Evolutionary conservation across 2,888 invertebrate species (phyloP), one percentile per base, ranked within the genome.

Genomic region (Cerceris rybyensis): DNA sequence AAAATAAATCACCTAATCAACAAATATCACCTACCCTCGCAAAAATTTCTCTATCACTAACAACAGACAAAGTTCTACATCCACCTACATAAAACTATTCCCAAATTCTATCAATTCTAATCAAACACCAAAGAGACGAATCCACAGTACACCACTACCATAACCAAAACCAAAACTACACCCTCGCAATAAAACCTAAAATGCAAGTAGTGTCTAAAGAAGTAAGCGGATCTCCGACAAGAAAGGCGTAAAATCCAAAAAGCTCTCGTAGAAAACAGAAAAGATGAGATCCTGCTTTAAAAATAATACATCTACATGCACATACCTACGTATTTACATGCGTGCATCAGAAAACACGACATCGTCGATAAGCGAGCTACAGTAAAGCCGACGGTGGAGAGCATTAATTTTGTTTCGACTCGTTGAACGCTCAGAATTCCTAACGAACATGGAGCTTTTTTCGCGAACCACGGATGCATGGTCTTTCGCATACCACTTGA

Each of bases 361-460:
- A 17, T 46, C 17, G 17, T 16, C 60, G 46, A 43, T 60, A 46
- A 46, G 43, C 46, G 42, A 14, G 42, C 41, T n/a, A 13, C 41
- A 41, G 8, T 57, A 13, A 59, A n/a, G 11, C 16, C 50, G 50
- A 16, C 57, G n/a, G 16, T 61, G 42, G 67, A 69, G 69, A 67
- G 70, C 68, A 70, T 80, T 80, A 81, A 80, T 80, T 81, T 77
- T 73, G 65, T 70, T 68, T 73, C 68, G 55, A 68, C 73, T 65
- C 76, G 80, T 73, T 80, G 73, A 75, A 76, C 77, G 63, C 69
- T 73, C 66, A 55, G 75, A 75, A 77, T 78, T 63, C 70, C 59
- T 80, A 80, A 75, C 75, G 77, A 81, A 83, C 65, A 55, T 50
- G 57, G 46, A 28, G 54, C 63, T 77, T 79, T 81, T 77, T 83